phyloP scores from a whole-genome alignment of 2,888 invertebrate genomes.

The Lordiphosa andalusiaca region DNA sequence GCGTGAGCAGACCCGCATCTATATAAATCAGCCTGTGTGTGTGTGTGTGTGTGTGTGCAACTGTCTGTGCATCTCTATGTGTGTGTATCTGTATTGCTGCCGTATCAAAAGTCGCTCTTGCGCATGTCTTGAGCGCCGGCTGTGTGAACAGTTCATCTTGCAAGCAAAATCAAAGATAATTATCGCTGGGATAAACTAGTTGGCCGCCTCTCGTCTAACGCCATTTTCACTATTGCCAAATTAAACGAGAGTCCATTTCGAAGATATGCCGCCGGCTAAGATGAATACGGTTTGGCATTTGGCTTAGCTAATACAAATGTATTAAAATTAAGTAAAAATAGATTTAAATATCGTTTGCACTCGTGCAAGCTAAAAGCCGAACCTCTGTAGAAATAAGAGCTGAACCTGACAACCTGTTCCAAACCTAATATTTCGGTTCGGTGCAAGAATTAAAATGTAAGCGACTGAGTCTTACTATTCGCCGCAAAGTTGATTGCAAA shows the following conservation, averaged over 20 bases:
- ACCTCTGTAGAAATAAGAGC: too few relatives aligned
- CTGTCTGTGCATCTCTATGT: conserved; percentile 27
- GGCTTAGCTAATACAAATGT: background rate
- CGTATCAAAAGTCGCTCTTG: conserved; percentile 64
- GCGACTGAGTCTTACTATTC: too few relatives aligned
- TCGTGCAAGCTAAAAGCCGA: too few relatives aligned
- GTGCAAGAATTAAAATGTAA: too few relatives aligned
- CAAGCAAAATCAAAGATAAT: background rate
- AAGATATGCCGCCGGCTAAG: conserved; percentile 4
- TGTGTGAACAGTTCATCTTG: conserved; percentile 34
- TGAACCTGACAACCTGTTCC: too few relatives aligned
- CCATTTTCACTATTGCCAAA: conserved; percentile 53
- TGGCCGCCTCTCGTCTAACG: conserved; percentile 42
- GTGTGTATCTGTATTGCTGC: conserved; percentile 48
- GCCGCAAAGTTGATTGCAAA: too few relatives aligned
- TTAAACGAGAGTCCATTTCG: conserved; percentile 62
- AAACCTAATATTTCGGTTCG: too few relatives aligned
- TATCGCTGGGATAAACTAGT: conserved; percentile 8
- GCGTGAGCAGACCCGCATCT: conserved; percentile 30
- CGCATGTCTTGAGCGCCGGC: conserved; percentile 68
- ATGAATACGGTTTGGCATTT: background rate
- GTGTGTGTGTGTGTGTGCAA: conserved; percentile 15
- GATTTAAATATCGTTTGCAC: too few relatives aligned
- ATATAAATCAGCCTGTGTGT: conserved; percentile 28
- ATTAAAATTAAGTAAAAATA: too few relatives aligned